Evolutionary conservation across 2,888 invertebrate species (phyloP), one percentile per base, ranked within the genome.

Genomic region (Pristionchus mayeri): DNA sequence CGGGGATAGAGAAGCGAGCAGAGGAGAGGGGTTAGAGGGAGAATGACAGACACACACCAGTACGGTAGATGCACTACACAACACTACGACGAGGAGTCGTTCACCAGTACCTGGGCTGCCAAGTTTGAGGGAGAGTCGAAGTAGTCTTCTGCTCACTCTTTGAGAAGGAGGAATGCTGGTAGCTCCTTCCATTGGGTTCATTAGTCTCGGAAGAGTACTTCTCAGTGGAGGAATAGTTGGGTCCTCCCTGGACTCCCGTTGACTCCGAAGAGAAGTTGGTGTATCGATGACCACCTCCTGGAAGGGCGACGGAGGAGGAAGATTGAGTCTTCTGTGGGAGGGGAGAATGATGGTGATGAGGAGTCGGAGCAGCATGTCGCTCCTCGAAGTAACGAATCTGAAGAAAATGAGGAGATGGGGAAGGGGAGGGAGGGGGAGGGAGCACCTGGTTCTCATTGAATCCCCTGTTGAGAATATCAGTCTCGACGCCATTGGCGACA

Each of bases 381-480:
- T 60, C 81, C 11, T 63, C 44, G 60, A 44, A 63, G 63, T 81
- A 63, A 0, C 50, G 37, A 11, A 44, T 7, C 81, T 63, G 63
- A 40, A 57, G 11, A 2, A 50, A 27, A 21, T 7, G 18, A 16
- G n/a, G 24, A 34, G 34, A 9, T 16, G 11, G 34, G 44, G 44
- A 44, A 13, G 44, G 44, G 44, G 44, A 13, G 44, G 2, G 18
- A 3, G n/a, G 13, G 16, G 34, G 2, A 4, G 11, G 34, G 18
- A 2, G 13, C 11, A 81, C 81, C 30, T 81, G 81, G 63, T 81
- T 81, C 60, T 40, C 44, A 27, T 81, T 81, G 63, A 60, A 81
- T 37, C 81, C 81, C n/a, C n/a, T 60, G 63, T 81, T 81, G 60
- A 63, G 60, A 4, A 81, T 60, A 24, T 81, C 81, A 24, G 81